Evolutionary conservation across 1,140 invertebrate species (phyloP).

Genomic region (Drosophila serrata): DNA sequence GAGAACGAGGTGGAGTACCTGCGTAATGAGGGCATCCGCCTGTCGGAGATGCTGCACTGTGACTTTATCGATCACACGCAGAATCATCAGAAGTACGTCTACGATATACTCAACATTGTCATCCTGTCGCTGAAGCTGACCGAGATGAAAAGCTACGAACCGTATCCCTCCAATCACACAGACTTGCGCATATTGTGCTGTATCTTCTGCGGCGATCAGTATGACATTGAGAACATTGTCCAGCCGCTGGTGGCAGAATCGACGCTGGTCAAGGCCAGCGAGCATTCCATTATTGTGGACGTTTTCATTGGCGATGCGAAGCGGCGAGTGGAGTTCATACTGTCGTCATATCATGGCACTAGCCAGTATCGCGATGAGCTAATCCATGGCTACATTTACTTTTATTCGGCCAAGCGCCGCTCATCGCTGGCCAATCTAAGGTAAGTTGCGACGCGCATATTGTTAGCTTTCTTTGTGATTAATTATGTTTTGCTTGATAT

Average conservation of each 20-base stretch:
- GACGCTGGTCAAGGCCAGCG: conserved; percentile 93
- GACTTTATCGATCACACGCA: conserved; percentile 84
- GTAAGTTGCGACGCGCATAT: conserved; percentile 86
- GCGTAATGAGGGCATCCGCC: conserved; percentile 95
- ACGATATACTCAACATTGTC: conserved; percentile 82
- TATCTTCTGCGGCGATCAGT: conserved; percentile 98
- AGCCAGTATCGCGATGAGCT: conserved; percentile 96
- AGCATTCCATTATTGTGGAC: conserved; percentile 95
- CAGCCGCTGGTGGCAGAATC: conserved; percentile 95
- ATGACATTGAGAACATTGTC: conserved; percentile 95
- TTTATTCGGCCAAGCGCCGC: conserved; percentile 97
- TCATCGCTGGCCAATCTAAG: conserved; percentile 97
- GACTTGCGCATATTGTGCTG: conserved; percentile 95
- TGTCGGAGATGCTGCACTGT: conserved; percentile 92
- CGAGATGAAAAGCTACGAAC: conserved; percentile 82
- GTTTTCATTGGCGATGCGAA: conserved; percentile 96
- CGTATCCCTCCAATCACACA: conserved; percentile 84
- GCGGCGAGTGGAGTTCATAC: conserved; percentile 95
- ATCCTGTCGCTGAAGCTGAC: conserved; percentile 80
- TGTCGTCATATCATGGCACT: conserved; percentile 98
- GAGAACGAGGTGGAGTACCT: conserved; percentile 93
- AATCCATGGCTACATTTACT: conserved; percentile 97
- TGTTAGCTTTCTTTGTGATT: neutral
- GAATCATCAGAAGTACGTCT: conserved; percentile 85
- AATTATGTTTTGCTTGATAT: neutral